Conservation (phyloP, 1,140 invertebrate species). For the Drosophila pseudoananassae region DNA sequence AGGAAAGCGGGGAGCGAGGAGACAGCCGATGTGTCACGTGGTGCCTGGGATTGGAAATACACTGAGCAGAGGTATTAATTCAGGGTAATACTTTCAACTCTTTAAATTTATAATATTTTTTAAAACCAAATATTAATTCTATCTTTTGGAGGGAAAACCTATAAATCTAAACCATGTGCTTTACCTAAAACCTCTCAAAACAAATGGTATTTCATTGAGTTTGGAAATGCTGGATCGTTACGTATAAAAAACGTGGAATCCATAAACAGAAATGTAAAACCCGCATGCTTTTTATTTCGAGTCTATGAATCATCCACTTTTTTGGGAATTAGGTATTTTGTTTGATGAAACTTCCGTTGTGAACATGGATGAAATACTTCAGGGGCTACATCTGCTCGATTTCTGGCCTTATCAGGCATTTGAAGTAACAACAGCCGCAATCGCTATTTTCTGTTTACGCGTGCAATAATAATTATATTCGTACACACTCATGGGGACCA, state of each 20-base stretch:
- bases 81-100: too few relatives aligned
- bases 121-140: too few relatives aligned
- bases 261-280: constrained; percentile 2
- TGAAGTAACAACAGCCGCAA: constrained; percentile 33
- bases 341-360: constrained; percentile 5
- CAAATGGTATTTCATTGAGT: too few relatives aligned
- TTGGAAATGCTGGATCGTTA: too few relatives aligned
- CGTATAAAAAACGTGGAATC: not conserved
- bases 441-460: constrained; percentile 38
- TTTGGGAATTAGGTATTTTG: constrained; percentile 15
- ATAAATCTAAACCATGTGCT: too few relatives aligned
- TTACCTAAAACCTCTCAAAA: too few relatives aligned
- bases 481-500: constrained; percentile 3
- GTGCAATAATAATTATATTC: constrained; percentile 47
- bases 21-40: constrained; percentile 26
- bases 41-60: constrained; percentile 18
- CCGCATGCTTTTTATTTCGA: constrained; percentile 36
- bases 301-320: constrained; percentile 44
- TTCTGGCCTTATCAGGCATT: constrained; percentile 26
- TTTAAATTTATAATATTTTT: too few relatives aligned
- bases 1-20: not conserved
- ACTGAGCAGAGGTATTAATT: constrained; percentile 6
- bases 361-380: constrained; percentile 13
- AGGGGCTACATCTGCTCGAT: constrained; percentile 14
- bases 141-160: too few relatives aligned